Percentiles rank a stretch among this genome's conserved stretches.
Evolutionary conservation across 2,113 vertebrate species (phyloP).

Genomic region (Pagrus major): DNA sequence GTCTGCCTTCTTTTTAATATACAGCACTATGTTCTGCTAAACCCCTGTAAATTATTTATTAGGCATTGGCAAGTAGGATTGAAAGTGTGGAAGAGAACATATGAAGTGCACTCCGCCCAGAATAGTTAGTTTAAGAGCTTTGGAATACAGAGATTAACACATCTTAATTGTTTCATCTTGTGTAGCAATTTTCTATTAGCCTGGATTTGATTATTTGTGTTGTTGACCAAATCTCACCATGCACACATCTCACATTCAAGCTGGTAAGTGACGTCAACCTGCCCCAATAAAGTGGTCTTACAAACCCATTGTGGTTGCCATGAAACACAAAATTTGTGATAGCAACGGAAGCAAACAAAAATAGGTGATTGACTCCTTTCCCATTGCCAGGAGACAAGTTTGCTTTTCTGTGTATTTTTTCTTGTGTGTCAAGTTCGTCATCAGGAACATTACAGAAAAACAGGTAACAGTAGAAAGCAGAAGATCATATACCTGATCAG

Average conservation of each 20-base stretch:
- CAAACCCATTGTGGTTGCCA: neutral
- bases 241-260: neutral
- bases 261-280: neutral
- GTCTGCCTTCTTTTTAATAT: slow-evolving; percentile 52
- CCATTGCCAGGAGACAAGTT: no score
- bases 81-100: neutral
- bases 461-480: no score
- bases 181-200: neutral
- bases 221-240: neutral
- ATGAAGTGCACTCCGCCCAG: neutral
- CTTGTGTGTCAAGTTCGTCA: no score
- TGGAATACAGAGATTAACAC: neutral
- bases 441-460: no score
- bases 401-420: no score
- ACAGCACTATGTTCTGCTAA: slow-evolving; percentile 19
- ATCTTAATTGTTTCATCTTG: neutral
- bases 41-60: slow-evolving; percentile 67
- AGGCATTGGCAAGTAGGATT: slow-evolving; percentile 18
- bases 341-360: no score
- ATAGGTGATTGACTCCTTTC: no score
- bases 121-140: neutral
- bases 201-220: neutral
- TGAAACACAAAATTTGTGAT: neutral
- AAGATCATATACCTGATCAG: no score
- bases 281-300: neutral